Evolutionary conservation across 2,113 vertebrate genomes (phyloP).

Genomic region (Trogon surrucura): DNA sequence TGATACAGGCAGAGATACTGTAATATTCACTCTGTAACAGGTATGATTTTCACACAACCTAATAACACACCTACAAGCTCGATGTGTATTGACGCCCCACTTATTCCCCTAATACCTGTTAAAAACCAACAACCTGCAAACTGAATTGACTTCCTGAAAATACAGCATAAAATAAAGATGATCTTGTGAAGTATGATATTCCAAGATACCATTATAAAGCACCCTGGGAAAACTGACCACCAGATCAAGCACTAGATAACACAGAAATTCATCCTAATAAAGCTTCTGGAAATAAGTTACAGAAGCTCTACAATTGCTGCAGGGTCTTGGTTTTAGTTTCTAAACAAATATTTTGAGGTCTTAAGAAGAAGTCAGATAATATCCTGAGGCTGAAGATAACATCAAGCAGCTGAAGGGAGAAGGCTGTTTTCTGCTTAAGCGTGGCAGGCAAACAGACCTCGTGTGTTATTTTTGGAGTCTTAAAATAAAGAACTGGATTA

Average conservation of each 20-base stretch:
- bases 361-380: background rate
- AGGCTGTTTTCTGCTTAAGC: background rate
- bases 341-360: background rate
- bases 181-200: background rate
- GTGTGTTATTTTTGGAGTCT: background rate
- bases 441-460: background rate
- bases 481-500: background rate
- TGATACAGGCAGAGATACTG: background rate
- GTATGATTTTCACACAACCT: background rate
- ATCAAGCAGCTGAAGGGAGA: background rate
- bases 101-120: background rate
- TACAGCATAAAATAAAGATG: background rate
- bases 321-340: background rate
- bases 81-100: background rate
- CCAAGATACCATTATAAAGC: background rate
- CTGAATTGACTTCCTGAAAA: background rate
- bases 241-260: background rate
- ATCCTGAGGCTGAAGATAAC: slow-evolving; percentile 17
- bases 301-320: background rate
- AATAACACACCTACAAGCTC: background rate
- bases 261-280: background rate
- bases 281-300: background rate
- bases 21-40: background rate
- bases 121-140: background rate
- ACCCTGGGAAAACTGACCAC: background rate